Conservation (phyloP, 2,797 vertebrate species). For the Microctenopoma lineatum region DNA sequence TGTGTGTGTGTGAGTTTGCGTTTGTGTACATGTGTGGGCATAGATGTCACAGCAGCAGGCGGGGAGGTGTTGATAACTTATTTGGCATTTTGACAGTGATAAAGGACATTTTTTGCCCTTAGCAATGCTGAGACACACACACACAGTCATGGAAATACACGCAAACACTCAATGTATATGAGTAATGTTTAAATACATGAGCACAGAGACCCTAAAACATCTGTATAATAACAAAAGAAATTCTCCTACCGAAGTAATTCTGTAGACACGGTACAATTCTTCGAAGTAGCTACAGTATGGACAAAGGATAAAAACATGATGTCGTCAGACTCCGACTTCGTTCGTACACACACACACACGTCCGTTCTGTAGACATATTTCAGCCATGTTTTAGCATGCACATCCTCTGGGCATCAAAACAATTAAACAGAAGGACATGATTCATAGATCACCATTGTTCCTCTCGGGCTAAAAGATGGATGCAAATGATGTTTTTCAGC, state of each 20-base stretch:
- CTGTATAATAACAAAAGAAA: slow-evolving; percentile 10
- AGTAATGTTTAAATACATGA: slow-evolving; percentile 11
- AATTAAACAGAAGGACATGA: slow-evolving; percentile 62
- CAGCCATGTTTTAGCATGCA: slow-evolving; percentile 54
- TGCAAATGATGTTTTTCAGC: slow-evolving; percentile 52
- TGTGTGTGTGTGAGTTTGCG: slow-evolving; percentile 25
- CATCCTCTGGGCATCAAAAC: slow-evolving; percentile 61
- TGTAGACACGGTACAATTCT: not conserved
- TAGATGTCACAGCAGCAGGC: slow-evolving; percentile 63
- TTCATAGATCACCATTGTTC: slow-evolving; percentile 59
- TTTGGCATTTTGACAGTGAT: slow-evolving; percentile 75
- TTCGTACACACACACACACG: slow-evolving; percentile 9
- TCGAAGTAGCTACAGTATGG: slow-evolving; percentile 25
- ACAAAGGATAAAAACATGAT: slow-evolving; percentile 27
- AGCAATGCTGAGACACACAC: slow-evolving; percentile 54
- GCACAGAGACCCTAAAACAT: slow-evolving; percentile 26
- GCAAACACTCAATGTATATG: slow-evolving; percentile 23
- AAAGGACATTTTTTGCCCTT: slow-evolving; percentile 73
- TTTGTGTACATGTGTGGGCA: slow-evolving; percentile 31
- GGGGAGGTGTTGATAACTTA: slow-evolving; percentile 68
- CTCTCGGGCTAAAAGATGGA: slow-evolving; percentile 42
- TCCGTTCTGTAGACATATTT: slow-evolving; percentile 32
- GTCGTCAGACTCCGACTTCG: slow-evolving; percentile 3
- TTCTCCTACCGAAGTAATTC: slow-evolving; percentile 20
- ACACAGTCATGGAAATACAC: slow-evolving; percentile 45